Base-by-base conservation (phyloP, 1,140 invertebrate species). In the Drosophila funebris region DNA sequence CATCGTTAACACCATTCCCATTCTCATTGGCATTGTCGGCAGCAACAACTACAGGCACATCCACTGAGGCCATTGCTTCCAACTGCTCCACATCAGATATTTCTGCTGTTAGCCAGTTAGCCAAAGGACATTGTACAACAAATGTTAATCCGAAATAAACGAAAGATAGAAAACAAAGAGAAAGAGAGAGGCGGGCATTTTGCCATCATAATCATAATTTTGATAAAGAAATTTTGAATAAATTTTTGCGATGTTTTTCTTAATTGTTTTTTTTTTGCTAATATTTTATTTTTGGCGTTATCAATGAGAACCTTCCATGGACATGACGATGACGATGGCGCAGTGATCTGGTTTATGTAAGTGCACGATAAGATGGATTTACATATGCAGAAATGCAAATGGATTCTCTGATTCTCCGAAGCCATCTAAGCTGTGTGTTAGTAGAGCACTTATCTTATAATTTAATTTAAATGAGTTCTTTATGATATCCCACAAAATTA, bases 1-100 rank as follows among this genome's bases (percentile, higher is more conserved):
- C 53, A 64, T 62, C 60, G 61, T 78, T 68, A 39, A 68, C 62
- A 73, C 52, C 62, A 57, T 56, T 48, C 14, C n/a, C 50, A 56
- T 44, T 44, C 11, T 43, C 22, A 64, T 46, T 60, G 27, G 41
- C 66, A 72, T 57, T 79, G 48, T 46, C 54, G 27, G 41, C 66
- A 72, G 52, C 76, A 43, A 6, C 58, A 73, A 69, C 68, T 37
- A 63, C 66, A 58, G 57, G 57, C 64, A 73, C 61, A 68, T 74
- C 33, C 64, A 76, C 62, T 39, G 78, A 48, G 39, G 73, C 68
- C 73, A 73, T 71, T 73, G 83, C 78, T 44, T 68, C 33, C 69
- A 80, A 68, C 46, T 88, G 84, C 37, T 90, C 83, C 89, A 90
- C 90, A 82, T 82, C 77, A 61, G 44, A 13, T 36, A 46, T 53